A percentile compares a stretch with the other conserved stretches of the same genome.
Conservation (phyloP, 2,888 invertebrate species). For the Aethes cnicana region DNA sequence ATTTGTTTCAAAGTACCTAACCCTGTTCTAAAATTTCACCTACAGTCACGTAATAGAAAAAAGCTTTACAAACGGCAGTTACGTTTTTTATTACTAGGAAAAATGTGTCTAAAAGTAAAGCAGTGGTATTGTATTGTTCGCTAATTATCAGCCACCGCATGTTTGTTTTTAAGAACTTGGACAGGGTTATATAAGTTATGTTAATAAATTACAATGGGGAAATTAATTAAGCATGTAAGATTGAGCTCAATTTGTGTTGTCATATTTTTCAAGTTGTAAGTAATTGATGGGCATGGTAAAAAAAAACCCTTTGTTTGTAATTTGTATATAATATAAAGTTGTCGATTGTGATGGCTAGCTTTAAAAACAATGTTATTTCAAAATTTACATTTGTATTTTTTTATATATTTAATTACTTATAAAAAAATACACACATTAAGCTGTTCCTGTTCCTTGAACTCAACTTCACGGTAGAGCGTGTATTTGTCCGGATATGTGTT, state of each 20-base stretch:
- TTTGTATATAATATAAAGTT: not conserved
- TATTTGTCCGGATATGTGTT: not conserved
- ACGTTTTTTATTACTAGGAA: conserved; percentile 25
- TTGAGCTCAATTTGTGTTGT: not conserved
- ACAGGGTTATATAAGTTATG: conserved; percentile 18
- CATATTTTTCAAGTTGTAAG: not conserved
- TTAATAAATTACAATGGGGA: conserved; percentile 1
- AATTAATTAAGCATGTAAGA: not conserved
- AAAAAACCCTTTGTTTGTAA: not conserved
- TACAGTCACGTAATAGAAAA: conserved; percentile 32
- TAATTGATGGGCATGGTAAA: not conserved
- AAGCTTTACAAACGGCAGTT: conserved; percentile 29
- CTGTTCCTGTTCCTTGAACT: too few relatives aligned
- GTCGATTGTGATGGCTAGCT: too few relatives aligned
- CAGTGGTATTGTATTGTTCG: conserved; percentile 25
- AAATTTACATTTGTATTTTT: too few relatives aligned
- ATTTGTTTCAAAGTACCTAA: conserved; percentile 35
- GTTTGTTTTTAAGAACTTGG: conserved; percentile 10
- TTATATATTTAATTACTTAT: too few relatives aligned
- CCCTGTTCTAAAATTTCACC: conserved; percentile 24
- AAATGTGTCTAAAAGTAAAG: conserved; percentile 20
- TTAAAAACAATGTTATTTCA: too few relatives aligned
- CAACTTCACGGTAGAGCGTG: too few relatives aligned
- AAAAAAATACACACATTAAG: too few relatives aligned
- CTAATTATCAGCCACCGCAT: conserved; percentile 11